Evolutionary conservation across 2,113 vertebrate species (phyloP).

Genomic region (Catharus fuscescens): DNA sequence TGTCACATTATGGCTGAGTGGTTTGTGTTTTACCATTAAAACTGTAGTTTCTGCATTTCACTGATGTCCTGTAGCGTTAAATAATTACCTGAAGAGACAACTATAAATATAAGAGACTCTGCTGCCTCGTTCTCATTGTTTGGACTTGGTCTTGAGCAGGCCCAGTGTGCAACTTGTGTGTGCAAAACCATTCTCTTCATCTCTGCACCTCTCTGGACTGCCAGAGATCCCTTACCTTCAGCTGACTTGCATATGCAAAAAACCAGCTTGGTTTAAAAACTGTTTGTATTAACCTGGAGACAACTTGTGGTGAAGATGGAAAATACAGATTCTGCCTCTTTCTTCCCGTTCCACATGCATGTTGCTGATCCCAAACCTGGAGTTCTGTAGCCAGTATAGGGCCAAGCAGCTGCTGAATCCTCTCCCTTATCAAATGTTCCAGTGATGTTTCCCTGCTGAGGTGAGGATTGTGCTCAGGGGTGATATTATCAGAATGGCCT

Average conservation of each 20-base stretch:
- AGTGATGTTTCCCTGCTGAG: background rate
- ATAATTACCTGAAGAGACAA: background rate
- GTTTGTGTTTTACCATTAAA: background rate
- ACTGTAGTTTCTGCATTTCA: background rate
- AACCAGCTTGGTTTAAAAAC: background rate
- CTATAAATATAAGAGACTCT: background rate
- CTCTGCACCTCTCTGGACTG: background rate
- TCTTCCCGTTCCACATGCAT: background rate
- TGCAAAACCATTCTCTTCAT: background rate
- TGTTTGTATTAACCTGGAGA: background rate
- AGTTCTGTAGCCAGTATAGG: background rate
- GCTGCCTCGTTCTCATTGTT: background rate
- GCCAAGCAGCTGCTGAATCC: background rate
- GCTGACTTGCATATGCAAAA: background rate
- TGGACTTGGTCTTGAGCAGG: background rate
- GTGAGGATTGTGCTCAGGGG: background rate
- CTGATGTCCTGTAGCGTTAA: background rate
- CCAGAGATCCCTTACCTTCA: background rate
- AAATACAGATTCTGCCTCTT: background rate
- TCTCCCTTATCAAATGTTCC: background rate
- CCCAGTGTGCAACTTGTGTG: background rate
- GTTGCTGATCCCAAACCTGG: background rate
- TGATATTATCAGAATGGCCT: background rate
- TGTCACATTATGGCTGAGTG: background rate
- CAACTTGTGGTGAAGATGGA: background rate